phyloP scores from a whole-genome alignment of 2,113 vertebrate genomes.

The Xyliphius kryptos region DNA sequence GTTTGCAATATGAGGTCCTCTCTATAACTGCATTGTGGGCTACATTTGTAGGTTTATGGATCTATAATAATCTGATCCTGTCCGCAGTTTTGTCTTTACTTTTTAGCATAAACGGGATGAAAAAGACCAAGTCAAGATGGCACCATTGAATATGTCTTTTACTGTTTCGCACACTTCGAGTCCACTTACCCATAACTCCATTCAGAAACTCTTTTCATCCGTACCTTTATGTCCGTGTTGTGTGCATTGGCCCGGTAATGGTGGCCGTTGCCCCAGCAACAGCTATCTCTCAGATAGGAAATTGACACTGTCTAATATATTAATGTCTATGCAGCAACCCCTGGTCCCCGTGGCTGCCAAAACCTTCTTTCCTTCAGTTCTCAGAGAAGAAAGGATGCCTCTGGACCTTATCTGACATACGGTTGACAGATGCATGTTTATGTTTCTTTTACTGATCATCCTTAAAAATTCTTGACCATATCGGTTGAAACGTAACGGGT shows the following conservation, averaged over 20 bases:
- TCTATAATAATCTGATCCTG: no score
- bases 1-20: no score
- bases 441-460: no score
- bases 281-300: constrained; percentile 60
- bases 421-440: no score
- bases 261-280: constrained; percentile 69
- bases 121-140: constrained; percentile 12
- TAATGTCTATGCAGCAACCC: constrained; percentile 64
- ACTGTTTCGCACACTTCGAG: constrained; percentile 15
- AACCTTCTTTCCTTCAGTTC: constrained; percentile 10
- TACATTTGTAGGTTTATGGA: no score
- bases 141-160: constrained; percentile 19
- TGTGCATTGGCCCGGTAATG: constrained; percentile 53
- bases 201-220: no score
- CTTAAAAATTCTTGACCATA: no score
- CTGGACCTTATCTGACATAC: constrained; percentile 1
- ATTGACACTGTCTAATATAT: constrained; percentile 66
- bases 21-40: no score
- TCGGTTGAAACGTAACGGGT: no score
- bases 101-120: no score
- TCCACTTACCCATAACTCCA: constrained; percentile 28
- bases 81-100: constrained; percentile 19
- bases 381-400: no score
- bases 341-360: constrained; percentile 26
- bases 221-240: constrained; percentile 42